Evolutionary conservation across 1,140 invertebrate species (phyloP), one percentile per base, ranked within the genome.

Genomic region (Brachionus manjavacas): DNA sequence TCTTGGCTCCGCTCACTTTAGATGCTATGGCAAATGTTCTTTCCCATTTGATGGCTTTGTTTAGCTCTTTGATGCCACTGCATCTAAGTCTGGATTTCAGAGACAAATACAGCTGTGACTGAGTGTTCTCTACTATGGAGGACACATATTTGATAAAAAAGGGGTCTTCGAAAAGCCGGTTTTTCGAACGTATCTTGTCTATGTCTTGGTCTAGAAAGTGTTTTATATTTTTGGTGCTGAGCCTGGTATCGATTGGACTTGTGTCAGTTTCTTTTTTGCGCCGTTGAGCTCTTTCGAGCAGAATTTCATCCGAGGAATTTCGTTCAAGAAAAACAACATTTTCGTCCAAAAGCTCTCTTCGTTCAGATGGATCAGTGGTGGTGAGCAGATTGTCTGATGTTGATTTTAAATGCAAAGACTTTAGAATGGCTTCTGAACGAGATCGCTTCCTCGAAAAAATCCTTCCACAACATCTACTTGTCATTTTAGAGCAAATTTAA

Each of bases 11-110:
- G 20, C 60, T 60, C 16, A 52, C 11, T 20, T 52, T 31, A 1
- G 46, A 80, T 16, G 46, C 41, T 11, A 80, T 60, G 11, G 55
- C 79, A 43, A 64, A 55, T n/a, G 64, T 81, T 81, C 79, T 39
- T 41, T 81, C 64, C 79, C 79, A 81, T 60, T 46, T 60, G n/a
- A 81, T 81, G 9, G 79, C 79, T 14, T 60, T 64, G 20, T 81
- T 81, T 16, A 81, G 39, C 52, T 81, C 79, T 64, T 81, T 81
- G 7, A 60, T 28, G 41, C 35, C 39, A 20, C 23, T 81, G 41
- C 52, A 23, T 43, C 20, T 64, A 16, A 81, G 64, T 81, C 79
- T 35, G 16, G 79, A 41, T 35, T 64, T 81, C 16, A 81, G 23
- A 23, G 79, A 81, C 31, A 81, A 43, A 23, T 81, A 81, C n/a